Evolutionary conservation across 2,113 vertebrate species (phyloP), one percentile per base, ranked within the genome.

Genomic region (Pontoporia blainvillei): DNA sequence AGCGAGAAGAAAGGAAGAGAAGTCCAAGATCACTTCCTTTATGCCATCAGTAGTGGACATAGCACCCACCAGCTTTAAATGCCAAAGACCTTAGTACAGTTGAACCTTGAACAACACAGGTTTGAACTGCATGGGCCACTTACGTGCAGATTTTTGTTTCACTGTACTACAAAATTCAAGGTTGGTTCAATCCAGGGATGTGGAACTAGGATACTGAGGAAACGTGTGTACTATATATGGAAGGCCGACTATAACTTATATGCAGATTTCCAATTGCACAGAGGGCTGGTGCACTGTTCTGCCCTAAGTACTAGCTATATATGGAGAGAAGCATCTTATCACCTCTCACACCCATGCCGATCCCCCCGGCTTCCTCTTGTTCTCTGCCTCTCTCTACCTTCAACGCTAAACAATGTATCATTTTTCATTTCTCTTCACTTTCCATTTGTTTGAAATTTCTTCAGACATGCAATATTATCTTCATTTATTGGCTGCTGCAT

Each of bases 401-500:
- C 23, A 20, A 8, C 36, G 39, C 10, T 54, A 86, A 86, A n/a
- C 41, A 64, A 64, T 27, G 57, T 69, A 6, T 44, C 14, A 13
- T 44, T 83, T 90, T 86, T 78, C 62, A 44, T 39, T 96, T 95
- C 46, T 61, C 62, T 92, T 83, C 59, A 39, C 52, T 96, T 95
- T 82, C 84, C 54, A 41, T 59, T 31, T 78, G 49, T 44, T 82
- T 91, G 54, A 39, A 1, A 2, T 27, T 78, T 75, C 95, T 94
- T 66, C 29, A 86, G 18, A 71, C 31, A 25, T 29, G 52, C 20
- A 27, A 20, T 67, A 2, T 46, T 69, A 46, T 76, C 78, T 39
- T 87, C 79, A 59, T 86, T 54, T 72, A 44, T 89, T 12, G 17
- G 31, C 85, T 79, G n/a, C 49, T 76, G 20, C 44, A 8, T 72